These are phyloP conservation scores for Paralichthys olivaceus DNA, from an alignment of 2,113 vertebrate species.

Conservation along the genomic window DNA sequence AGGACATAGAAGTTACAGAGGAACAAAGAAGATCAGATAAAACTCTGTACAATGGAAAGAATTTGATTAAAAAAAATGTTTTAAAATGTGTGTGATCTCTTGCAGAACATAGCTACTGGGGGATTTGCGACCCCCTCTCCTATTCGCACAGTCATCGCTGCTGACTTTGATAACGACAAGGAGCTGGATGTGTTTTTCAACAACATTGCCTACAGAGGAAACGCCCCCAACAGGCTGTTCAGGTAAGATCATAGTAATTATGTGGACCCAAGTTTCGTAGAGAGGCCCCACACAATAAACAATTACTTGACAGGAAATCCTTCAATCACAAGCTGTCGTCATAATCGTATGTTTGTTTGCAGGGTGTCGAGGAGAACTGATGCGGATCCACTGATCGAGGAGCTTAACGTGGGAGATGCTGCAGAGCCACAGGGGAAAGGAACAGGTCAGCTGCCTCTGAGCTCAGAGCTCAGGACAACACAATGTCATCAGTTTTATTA, in stretches of 20 bases:
- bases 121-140: conserved; percentile 90
- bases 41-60: not conserved
- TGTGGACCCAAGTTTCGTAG: not conserved
- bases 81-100: conserved; percentile 18
- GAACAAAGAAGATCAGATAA: not conserved
- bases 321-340: not conserved
- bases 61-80: not conserved
- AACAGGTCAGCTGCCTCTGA: conserved; percentile 83
- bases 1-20: conserved; percentile 36
- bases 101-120: conserved; percentile 88
- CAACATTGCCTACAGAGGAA: conserved; percentile 91
- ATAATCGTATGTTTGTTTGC: conserved; percentile 14
- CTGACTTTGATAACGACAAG: conserved; percentile 93
- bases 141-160: conserved; percentile 89
- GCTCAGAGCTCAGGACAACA: not conserved
- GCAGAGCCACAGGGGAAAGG: conserved; percentile 91
- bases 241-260: conserved; percentile 77
- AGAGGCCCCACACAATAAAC: not conserved
- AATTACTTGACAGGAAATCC: not conserved
- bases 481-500: not conserved
- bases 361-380: conserved; percentile 87
- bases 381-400: conserved; percentile 87
- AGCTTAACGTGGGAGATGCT: conserved; percentile 90
- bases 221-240: conserved; percentile 91
- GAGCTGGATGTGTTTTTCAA: conserved; percentile 95